Percentiles rank a stretch among this genome's conserved stretches.
These are phyloP conservation scores for Erannis defoliaria DNA, from an alignment of 2,888 invertebrate genomes.

Conservation along the genomic window DNA sequence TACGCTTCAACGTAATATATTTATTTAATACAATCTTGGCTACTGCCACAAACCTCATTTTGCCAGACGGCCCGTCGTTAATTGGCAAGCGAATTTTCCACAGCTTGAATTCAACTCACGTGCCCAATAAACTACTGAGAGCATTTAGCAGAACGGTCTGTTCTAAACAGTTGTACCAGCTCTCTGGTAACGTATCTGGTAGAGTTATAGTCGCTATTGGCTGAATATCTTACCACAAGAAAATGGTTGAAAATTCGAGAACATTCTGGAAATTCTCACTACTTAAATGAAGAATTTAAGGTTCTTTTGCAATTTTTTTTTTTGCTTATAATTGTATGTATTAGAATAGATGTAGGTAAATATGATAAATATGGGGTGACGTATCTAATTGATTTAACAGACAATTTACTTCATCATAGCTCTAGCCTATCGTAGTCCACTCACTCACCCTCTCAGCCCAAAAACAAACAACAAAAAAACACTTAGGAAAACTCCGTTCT, in stretches of 20 bases:
- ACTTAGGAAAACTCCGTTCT: too few relatives aligned
- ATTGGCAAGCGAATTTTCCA: conserved; percentile 61
- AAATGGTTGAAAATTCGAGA: background rate
- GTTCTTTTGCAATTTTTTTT: too few relatives aligned
- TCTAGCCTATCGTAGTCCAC: too few relatives aligned
- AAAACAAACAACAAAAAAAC: too few relatives aligned
- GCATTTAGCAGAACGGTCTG: conserved; percentile 72
- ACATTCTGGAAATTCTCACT: background rate
- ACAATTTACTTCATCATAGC: too few relatives aligned
- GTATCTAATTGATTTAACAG: too few relatives aligned
- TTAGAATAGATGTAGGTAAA: too few relatives aligned
- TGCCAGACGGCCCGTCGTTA: conserved; percentile 39
- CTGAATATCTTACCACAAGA: conserved; percentile 9
- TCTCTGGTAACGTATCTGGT: conserved; percentile 37
- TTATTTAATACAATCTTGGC: too few relatives aligned
- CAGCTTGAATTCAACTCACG: conserved; percentile 74
- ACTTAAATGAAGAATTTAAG: background rate
- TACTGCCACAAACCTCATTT: conserved; percentile 18
- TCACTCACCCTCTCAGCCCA: too few relatives aligned
- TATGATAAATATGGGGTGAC: too few relatives aligned
- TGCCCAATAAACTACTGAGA: conserved; percentile 76
- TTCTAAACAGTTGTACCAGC: conserved; percentile 60
- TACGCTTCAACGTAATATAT: too few relatives aligned
- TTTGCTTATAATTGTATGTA: too few relatives aligned
- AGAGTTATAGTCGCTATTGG: conserved; percentile 18